These are phyloP conservation scores for Dicrostonyx torquatus DNA, from an alignment of 2,797 vertebrate genomes.

Conservation along the genomic window DNA sequence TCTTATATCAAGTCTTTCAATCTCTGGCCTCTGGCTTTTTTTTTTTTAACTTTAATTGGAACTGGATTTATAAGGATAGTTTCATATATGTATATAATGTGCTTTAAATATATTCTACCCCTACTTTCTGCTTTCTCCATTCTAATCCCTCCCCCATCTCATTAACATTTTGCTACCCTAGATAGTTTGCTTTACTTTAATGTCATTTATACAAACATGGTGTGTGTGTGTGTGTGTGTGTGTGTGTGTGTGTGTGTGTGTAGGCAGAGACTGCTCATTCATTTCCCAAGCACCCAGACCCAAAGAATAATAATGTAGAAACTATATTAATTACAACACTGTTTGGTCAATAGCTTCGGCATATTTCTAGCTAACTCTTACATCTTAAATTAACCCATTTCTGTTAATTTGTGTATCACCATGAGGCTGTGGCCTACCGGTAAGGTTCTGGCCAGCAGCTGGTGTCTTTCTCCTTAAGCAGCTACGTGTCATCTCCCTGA, in stretches of 20 bases:
- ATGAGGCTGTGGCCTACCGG: no score
- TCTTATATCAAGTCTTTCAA: background rate
- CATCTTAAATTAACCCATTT: no score
- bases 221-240: background rate
- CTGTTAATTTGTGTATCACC: no score
- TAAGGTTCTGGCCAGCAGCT: no score
- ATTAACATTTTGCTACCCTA: background rate
- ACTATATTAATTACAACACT: no score
- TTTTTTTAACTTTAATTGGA: background rate
- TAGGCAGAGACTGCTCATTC: no score
- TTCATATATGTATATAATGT: background rate
- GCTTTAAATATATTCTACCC: background rate
- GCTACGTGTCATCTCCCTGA: no score
- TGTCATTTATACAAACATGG: background rate
- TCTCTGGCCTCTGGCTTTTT: background rate
- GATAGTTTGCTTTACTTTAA: background rate
- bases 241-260: background rate
- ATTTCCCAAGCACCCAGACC: no score
- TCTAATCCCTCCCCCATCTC: background rate
- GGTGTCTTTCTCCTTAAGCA: no score
- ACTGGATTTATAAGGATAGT: background rate
- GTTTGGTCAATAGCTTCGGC: no score
- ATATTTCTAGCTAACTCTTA: no score
- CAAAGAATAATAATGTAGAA: no score
- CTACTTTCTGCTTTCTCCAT: background rate